phyloP scores from a whole-genome alignment of 2,888 invertebrate species.

The Eupithecia abbreviata region DNA sequence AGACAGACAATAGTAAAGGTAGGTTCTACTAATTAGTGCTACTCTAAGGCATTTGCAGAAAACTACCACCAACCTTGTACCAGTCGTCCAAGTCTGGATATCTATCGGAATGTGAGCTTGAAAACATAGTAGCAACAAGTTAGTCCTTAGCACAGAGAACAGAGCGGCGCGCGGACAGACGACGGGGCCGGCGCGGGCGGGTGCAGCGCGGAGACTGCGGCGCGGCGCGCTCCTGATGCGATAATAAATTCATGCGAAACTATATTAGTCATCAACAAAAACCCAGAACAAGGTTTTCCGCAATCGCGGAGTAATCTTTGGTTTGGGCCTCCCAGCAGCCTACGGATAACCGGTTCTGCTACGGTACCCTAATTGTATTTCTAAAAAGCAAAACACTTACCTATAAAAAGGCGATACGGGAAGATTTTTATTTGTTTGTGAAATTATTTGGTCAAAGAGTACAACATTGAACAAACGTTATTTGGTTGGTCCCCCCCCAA shows the following conservation, averaged over 20 bases:
- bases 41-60: slow-evolving; percentile 7
- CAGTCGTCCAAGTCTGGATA: slow-evolving; percentile 40
- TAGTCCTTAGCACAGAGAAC: slow-evolving; percentile 28
- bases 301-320: not conserved
- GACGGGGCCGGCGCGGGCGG: not conserved
- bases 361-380: not conserved
- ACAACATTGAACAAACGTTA: too few species aligned
- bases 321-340: not conserved
- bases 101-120: slow-evolving; percentile 28
- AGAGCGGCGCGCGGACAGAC: not conserved
- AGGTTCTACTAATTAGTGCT: not conserved
- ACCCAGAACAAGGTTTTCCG: slow-evolving; percentile 37
- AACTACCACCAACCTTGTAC: slow-evolving; percentile 47
- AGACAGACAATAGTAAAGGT: not conserved
- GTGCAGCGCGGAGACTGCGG: not conserved
- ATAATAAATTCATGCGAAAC: slow-evolving; percentile 15
- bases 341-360: not conserved
- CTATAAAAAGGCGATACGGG: not conserved
- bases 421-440: not conserved
- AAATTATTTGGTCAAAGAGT: too few species aligned
- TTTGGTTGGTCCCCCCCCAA: too few species aligned
- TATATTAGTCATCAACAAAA: slow-evolving; percentile 37
- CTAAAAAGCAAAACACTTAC: not conserved
- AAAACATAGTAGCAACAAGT: slow-evolving; percentile 47
- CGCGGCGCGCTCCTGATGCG: slow-evolving; percentile 12